phyloP scores from a whole-genome alignment of 2,888 invertebrate species.

The Tenthredo scrophulariae region DNA sequence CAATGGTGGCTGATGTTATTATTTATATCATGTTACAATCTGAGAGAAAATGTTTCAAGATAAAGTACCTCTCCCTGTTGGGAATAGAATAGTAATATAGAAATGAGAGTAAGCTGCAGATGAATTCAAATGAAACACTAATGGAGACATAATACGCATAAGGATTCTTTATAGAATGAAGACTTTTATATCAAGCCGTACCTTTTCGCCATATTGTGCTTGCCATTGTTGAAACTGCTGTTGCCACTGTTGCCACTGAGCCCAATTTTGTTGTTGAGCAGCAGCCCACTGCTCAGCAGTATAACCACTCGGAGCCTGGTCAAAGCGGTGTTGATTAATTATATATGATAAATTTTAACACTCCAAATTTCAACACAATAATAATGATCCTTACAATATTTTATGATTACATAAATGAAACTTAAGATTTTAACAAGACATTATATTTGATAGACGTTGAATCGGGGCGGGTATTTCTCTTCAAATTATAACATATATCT shows the following conservation, averaged over 20 bases:
- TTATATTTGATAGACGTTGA: background rate
- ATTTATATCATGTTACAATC: constrained; percentile 31
- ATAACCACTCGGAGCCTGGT: constrained; percentile 78
- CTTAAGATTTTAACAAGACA: background rate
- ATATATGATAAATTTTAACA: background rate
- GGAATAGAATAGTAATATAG: background rate
- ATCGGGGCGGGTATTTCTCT: background rate
- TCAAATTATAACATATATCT: background rate
- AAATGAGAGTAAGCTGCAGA: background rate
- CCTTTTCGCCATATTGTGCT: constrained; percentile 87
- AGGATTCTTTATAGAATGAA: background rate
- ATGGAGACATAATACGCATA: background rate
- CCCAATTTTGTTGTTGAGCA: constrained; percentile 86
- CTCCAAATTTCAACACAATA: background rate
- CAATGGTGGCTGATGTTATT: constrained; percentile 17
- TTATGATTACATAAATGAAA: background rate
- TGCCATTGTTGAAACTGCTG: constrained; percentile 90
- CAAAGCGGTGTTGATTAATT: constrained; percentile 41
- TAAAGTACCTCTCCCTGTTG: background rate
- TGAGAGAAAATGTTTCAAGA: background rate
- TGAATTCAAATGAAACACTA: background rate
- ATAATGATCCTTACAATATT: background rate
- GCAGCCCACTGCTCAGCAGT: constrained; percentile 85
- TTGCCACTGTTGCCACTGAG: constrained; percentile 89
- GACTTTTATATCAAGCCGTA: constrained; percentile 68